Conservation (phyloP, 2,888 invertebrate genomes). For the Ophion ellenae region DNA sequence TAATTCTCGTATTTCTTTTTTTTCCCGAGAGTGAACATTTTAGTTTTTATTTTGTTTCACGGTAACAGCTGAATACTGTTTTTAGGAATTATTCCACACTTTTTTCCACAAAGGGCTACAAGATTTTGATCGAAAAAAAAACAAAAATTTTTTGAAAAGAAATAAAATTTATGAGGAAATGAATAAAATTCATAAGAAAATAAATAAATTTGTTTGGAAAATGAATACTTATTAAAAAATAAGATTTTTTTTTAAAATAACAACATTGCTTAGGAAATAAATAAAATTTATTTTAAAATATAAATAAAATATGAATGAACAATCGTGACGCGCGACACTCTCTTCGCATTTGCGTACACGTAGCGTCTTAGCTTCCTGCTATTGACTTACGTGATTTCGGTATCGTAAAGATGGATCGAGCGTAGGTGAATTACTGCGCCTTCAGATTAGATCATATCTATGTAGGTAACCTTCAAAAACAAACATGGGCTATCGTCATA, state of each 20-base stretch:
- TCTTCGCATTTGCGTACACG: not conserved
- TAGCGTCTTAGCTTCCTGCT: not conserved
- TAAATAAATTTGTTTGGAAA: no score
- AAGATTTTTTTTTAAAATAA: not conserved
- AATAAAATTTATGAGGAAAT: no score
- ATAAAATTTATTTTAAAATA: not conserved
- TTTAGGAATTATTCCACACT: no score
- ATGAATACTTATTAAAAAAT: not conserved
- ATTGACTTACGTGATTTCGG: constrained; percentile 20
- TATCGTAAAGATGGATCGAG: constrained; percentile 9
- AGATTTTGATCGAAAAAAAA: not conserved
- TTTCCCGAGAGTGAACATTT: no score
- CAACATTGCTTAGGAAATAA: not conserved
- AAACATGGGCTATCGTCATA: not conserved
- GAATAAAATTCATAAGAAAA: no score
- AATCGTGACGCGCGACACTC: not conserved
- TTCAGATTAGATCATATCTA: constrained; percentile 58
- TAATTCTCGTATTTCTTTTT: no score
- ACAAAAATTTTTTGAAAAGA: no score
- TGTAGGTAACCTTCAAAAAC: constrained; percentile 51
- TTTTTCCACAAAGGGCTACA: not conserved
- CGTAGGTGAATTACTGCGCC: constrained; percentile 29
- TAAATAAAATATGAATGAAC: not conserved
- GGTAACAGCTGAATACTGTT: no score
- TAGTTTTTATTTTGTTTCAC: no score